A percentile compares a stretch with the other conserved stretches of the same genome.
Evolutionary conservation across 2,113 vertebrate species (phyloP).

Genomic region (Spea multiplicata): DNA sequence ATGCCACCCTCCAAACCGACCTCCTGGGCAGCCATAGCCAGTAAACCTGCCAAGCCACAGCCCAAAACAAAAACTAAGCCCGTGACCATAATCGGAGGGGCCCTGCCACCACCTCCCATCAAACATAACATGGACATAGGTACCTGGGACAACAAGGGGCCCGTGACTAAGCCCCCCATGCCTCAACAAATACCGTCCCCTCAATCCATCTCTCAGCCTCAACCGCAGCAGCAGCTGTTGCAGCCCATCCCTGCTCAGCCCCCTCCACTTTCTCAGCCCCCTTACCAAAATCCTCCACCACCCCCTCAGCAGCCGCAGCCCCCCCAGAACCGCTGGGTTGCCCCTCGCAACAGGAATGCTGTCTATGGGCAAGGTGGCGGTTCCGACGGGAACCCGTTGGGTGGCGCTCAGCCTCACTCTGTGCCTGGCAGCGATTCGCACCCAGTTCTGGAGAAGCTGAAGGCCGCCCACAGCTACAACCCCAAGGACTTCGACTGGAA

Average conservation of each 20-base stretch:
- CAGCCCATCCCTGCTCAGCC: conserved; percentile 80
- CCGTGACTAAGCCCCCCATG: conserved; percentile 77
- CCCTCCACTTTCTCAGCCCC: conserved; percentile 73
- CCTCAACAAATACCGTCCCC: conserved; percentile 67
- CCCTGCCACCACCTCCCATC: conserved; percentile 85
- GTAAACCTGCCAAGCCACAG: conserved; percentile 90
- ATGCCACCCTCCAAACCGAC: conserved; percentile 86
- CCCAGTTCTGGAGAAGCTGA: conserved; percentile 91
- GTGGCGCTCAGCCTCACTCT: conserved; percentile 62
- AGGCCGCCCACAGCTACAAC: conserved; percentile 94
- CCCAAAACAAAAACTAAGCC: conserved; percentile 86
- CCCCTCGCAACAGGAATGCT: conserved; percentile 85
- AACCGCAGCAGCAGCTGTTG: conserved; percentile 65
- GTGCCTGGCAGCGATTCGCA: conserved; percentile 75
- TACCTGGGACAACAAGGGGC: conserved; percentile 94
- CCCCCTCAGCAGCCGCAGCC: conserved; percentile 73
- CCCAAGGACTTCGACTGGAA: conserved; percentile 97
- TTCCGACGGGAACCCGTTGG: conserved; percentile 63
- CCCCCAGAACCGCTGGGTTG: conserved; percentile 88
- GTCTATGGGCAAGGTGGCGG: conserved; percentile 79
- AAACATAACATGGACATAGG: conserved; percentile 98
- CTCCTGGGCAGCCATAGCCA: conserved; percentile 94
- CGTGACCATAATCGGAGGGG: conserved; percentile 74
- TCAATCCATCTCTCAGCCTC: conserved; percentile 64
- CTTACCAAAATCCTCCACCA: conserved; percentile 68